Conservation (phyloP, 2,113 vertebrate genomes). For the Triplophysa tibetana region DNA sequence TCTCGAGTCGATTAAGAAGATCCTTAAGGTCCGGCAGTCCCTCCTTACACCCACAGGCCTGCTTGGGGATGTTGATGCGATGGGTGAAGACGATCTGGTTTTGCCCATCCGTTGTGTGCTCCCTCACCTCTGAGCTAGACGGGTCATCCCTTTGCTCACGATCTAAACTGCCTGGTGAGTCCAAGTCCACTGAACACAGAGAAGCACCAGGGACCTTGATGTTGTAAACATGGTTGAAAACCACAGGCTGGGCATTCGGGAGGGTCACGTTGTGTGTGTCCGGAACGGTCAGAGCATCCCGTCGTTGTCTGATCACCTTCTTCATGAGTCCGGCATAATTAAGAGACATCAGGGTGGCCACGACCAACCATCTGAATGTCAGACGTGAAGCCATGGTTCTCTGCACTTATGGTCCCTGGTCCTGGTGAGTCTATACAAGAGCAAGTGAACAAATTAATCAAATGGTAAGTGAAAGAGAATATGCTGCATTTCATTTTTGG, state of each 20-base stretch:
- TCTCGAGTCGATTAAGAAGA: constrained; percentile 87
- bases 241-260: constrained; percentile 80
- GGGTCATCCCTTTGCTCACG: constrained; percentile 59
- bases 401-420: background rate
- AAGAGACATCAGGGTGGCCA: constrained; percentile 69
- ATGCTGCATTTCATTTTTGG: background rate
- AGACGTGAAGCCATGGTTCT: constrained; percentile 74
- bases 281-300: constrained; percentile 53
- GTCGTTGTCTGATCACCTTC: constrained; percentile 81
- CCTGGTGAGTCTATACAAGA: constrained; percentile 13
- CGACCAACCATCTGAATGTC: constrained; percentile 69
- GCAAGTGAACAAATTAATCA: background rate
- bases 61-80: constrained; percentile 90
- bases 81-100: constrained; percentile 97
- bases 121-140: constrained; percentile 69
- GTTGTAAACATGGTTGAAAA: constrained; percentile 95
- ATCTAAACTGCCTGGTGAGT: constrained; percentile 69
- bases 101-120: constrained; percentile 78
- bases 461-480: background rate
- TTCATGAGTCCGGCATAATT: constrained; percentile 80
- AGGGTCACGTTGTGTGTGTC: constrained; percentile 76
- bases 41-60: constrained; percentile 84
- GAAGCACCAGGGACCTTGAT: constrained; percentile 85
- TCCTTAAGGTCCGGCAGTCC: constrained; percentile 82
- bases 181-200: constrained; percentile 85